Evolutionary conservation across 2,888 invertebrate genomes (phyloP), one percentile per base, ranked within the genome.

Genomic region (Zaprionus lineosus): DNA sequence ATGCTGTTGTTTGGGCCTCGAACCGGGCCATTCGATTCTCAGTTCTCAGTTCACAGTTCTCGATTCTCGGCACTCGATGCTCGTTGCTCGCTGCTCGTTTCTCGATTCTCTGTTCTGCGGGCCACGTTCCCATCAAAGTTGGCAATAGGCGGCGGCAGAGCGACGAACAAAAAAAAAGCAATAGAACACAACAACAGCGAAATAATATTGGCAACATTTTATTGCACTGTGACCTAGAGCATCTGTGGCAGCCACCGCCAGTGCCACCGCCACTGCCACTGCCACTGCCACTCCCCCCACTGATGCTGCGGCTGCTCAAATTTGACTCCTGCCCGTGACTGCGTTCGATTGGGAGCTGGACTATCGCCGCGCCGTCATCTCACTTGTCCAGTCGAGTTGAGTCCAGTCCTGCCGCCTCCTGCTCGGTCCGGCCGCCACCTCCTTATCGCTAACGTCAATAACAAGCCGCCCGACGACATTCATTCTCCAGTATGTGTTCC

Each of bases 201-300:
- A 86, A 87, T 75, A 82, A 82, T 87, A 87, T 86, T 79, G 66
- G 76, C 84, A 83, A 87, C 81, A 83, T 86, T 86, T 88, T 82
- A 87, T 87, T 86, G 86, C 84, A 50, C 62, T 82, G 67, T 82
- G 85, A 86, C 83, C 79, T 71, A 78, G 51, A 72, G 69, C 71
- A 78, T 78, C 79, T 66, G 83, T 58, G 63, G 65, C 71, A 67
- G 74, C 53, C 44, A 36, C 44, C 18, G 28, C 14, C 12, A 19
- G 37, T 43, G 8, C 43, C 37, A 18, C 36, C 14, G n/a, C 34
- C 44, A 12, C 40, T 37, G 73, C 55, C 63, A 55, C 86, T 72
- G 76, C 84, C n/a, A n/a, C n/a, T n/a, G n/a, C n/a, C n/a, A n/a
- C n/a, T n/a, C n/a, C 43, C 39, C 24, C 43, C 37, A 18, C 36